phyloP scores from a whole-genome alignment of 1,140 invertebrate genomes.

The Drosophila mojavensis region DNA sequence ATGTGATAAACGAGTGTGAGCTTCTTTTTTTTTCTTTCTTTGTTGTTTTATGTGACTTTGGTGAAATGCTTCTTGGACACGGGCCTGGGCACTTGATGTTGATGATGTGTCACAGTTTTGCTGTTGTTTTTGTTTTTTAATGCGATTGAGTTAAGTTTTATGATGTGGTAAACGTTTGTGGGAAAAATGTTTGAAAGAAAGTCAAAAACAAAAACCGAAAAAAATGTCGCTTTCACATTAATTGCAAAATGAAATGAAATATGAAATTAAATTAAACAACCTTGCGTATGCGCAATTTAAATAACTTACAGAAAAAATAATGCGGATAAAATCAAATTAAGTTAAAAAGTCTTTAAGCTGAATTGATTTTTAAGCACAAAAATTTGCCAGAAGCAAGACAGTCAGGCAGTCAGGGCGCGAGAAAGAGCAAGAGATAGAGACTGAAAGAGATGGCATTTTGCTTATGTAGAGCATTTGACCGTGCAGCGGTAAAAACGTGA shows the following conservation, averaged over 20 bases:
- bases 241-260: slow-evolving; percentile 52
- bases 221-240: slow-evolving; percentile 79
- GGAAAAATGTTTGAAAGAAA: slow-evolving; percentile 56
- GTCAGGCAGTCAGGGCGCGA: neutral
- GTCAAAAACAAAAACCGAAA: slow-evolving; percentile 27
- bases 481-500: slow-evolving; percentile 78
- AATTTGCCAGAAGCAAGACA: slow-evolving; percentile 24
- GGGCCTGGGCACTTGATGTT: slow-evolving; percentile 67
- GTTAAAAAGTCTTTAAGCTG: slow-evolving; percentile 34
- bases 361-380: slow-evolving; percentile 59
- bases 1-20: slow-evolving; percentile 30
- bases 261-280: slow-evolving; percentile 38
- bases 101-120: slow-evolving; percentile 78
- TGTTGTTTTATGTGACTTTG: slow-evolving; percentile 7
- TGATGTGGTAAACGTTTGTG: slow-evolving; percentile 75
- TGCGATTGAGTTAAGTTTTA: slow-evolving; percentile 79
- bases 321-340: slow-evolving; percentile 18
- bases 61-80: slow-evolving; percentile 61
- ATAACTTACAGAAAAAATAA: slow-evolving; percentile 43
- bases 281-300: slow-evolving; percentile 61
- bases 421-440: neutral
- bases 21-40: slow-evolving; percentile 9
- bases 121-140: slow-evolving; percentile 28
- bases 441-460: slow-evolving; percentile 13
- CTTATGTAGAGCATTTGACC: slow-evolving; percentile 71